These are phyloP conservation scores for Eulemur mongoz DNA, from an alignment of 2,797 vertebrate species.

Conservation along the genomic window DNA sequence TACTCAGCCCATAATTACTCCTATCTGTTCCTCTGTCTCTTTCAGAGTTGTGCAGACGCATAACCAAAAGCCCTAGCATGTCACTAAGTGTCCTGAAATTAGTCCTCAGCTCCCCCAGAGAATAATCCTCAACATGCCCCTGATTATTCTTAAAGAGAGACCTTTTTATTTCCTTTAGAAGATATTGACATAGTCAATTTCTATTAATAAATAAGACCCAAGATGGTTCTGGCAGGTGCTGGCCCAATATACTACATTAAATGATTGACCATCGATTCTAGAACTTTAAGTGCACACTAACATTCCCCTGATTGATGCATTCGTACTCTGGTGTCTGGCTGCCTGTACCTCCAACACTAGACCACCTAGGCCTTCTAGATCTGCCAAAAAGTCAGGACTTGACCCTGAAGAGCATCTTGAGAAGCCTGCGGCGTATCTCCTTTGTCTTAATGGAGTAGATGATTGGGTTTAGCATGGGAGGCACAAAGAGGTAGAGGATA, in stretches of 20 bases:
- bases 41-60: not conserved
- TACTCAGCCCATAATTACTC: not conserved
- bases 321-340: not conserved
- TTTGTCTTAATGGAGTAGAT: constrained; percentile 67
- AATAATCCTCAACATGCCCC: not conserved
- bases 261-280: not conserved
- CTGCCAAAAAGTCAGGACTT: constrained; percentile 18
- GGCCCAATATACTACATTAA: not conserved
- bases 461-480: constrained; percentile 65
- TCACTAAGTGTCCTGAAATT: not conserved
- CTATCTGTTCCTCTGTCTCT: not conserved
- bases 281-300: not conserved
- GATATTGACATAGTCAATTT: not conserved
- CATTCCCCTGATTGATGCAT: not conserved
- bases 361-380: not conserved
- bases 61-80: not conserved
- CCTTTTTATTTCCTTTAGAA: not conserved
- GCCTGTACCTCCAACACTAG: not conserved
- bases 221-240: not conserved
- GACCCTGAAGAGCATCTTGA: constrained; percentile 20
- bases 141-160: not conserved
- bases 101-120: not conserved
- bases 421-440: not conserved
- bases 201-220: not conserved
- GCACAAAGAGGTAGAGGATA: constrained; percentile 52